A percentile compares a stretch with the other conserved stretches of the same genome.
Evolutionary conservation across 2,888 invertebrate species (phyloP).

Genomic region (Cyaniris semiargus): DNA sequence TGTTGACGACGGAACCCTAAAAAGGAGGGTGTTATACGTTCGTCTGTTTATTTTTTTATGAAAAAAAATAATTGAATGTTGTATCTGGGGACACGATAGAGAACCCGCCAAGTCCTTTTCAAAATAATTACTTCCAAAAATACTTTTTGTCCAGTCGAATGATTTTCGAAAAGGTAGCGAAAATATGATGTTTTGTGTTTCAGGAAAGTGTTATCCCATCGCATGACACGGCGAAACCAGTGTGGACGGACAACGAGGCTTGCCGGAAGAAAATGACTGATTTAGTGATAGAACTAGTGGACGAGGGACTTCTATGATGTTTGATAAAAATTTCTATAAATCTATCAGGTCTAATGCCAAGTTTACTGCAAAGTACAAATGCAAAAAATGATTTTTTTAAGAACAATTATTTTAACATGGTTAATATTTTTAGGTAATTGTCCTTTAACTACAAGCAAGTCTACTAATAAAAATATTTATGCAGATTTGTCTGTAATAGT

Average conservation of each 20-base stretch:
- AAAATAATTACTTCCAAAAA: not conserved
- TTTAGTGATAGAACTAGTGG: conserved; percentile 83
- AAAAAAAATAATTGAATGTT: too few species aligned
- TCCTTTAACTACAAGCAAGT: too few species aligned
- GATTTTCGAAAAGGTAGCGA: not conserved
- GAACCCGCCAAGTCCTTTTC: not conserved
- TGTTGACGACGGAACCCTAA: too few species aligned
- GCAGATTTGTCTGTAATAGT: too few species aligned
- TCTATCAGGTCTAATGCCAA: not conserved
- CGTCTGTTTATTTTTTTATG: too few species aligned
- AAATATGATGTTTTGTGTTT: conserved; percentile 19
- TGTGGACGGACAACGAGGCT: conserved; percentile 74
- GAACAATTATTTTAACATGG: not conserved
- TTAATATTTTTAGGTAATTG: not conserved
- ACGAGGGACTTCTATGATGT: conserved; percentile 77
- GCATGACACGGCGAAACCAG: conserved; percentile 58
- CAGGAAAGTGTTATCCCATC: conserved; percentile 59
- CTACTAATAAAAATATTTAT: too few species aligned
- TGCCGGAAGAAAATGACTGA: conserved; percentile 86
- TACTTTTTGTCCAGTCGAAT: too few species aligned
- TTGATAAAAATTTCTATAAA: not conserved
- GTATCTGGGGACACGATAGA: not conserved
- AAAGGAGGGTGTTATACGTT: too few species aligned
- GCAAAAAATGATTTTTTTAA: not conserved
- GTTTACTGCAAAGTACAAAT: not conserved